Evolutionary conservation across 2,113 vertebrate species (phyloP), one percentile per base, ranked within the genome.

Genomic region (Lycaon pictus): DNA sequence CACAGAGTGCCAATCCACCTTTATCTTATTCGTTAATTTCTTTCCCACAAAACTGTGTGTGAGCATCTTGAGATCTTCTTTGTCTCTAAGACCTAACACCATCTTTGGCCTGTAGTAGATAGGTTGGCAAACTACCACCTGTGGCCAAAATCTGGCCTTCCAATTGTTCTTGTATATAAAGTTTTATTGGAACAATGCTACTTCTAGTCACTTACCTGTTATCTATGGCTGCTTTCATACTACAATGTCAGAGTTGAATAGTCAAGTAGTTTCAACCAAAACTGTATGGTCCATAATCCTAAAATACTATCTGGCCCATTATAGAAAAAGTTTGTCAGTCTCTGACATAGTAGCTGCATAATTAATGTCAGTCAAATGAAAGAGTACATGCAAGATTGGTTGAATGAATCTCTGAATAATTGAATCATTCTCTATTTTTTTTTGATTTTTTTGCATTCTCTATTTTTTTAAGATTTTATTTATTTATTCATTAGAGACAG

Each of bases 121-220:
- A 3, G 25, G 35, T 69, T 53, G 5, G 55, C n/a, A 85, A 96
- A n/a, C 48, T 32, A 58, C 4, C 88, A 23, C 16, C 51, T 51
- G 25, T 13, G 23, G n/a, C 16, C 11, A 35, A 85, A 51, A 82
- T 62, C 43, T 67, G 37, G 55, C 20, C 76, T 90, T 6, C 48
- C 20, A 95, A 23, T 8, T n/a, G 22, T 11, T 82, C 69, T 83
- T 37, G 5, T 81, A 95, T 90, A 95, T 76, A 79, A 94, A 86
- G 8, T 80, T 65, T 80, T 95, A 76, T 92, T 81, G 58, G 5
- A 90, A 91, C 29, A 53, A 82, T 5, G 5, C 35, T 23, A 63
- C 22, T 65, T 74, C 43, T 95, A 71, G 20, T 67, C 58, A 90
- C 58, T 86, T 87, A 58, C 7, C 13, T 71, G 19, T 84, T 32